These are phyloP conservation scores for Sepiola atlantica DNA, from an alignment of 2,888 invertebrate species.

Conservation along the genomic window DNA sequence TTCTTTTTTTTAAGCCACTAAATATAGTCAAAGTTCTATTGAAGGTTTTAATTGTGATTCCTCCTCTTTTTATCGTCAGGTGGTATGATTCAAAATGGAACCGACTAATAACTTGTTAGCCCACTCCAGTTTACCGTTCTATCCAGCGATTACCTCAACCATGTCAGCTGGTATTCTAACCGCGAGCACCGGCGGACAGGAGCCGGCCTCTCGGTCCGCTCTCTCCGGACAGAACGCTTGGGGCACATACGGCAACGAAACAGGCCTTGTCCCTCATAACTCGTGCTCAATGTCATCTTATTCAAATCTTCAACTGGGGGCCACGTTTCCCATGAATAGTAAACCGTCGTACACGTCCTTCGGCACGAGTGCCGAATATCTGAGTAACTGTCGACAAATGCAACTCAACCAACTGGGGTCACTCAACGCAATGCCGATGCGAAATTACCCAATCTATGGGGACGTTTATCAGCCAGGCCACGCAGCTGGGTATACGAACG, in stretches of 20 bases:
- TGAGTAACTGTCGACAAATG: constrained; percentile 69
- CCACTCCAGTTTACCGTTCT: constrained; percentile 65
- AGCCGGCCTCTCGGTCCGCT: constrained; percentile 61
- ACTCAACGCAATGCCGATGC: constrained; percentile 68
- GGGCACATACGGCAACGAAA: constrained; percentile 66
- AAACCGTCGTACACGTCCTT: constrained; percentile 66
- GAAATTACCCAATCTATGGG: constrained; percentile 68
- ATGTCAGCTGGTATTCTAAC: constrained; percentile 64
- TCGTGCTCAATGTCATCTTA: constrained; percentile 69
- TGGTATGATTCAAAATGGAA: constrained; percentile 67
- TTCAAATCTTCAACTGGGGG: constrained; percentile 67
- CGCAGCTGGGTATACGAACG: constrained; percentile 66
- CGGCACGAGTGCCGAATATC: constrained; percentile 65
- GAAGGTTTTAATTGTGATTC: background rate
- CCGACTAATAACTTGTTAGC: constrained; percentile 65
- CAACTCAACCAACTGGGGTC: constrained; percentile 66
- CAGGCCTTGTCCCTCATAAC: constrained; percentile 63
- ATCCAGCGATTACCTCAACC: constrained; percentile 61
- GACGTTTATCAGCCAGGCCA: constrained; percentile 69
- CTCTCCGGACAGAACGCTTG: constrained; percentile 67
- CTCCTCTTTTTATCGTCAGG: constrained; percentile 54
- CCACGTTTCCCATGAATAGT: constrained; percentile 66
- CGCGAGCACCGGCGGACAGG: constrained; percentile 64
- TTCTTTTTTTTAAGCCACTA: too few species aligned
- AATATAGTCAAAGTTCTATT: background rate